Evolutionary conservation across 2,113 vertebrate species (phyloP).

Genomic region (Triplophysa dalaica): DNA sequence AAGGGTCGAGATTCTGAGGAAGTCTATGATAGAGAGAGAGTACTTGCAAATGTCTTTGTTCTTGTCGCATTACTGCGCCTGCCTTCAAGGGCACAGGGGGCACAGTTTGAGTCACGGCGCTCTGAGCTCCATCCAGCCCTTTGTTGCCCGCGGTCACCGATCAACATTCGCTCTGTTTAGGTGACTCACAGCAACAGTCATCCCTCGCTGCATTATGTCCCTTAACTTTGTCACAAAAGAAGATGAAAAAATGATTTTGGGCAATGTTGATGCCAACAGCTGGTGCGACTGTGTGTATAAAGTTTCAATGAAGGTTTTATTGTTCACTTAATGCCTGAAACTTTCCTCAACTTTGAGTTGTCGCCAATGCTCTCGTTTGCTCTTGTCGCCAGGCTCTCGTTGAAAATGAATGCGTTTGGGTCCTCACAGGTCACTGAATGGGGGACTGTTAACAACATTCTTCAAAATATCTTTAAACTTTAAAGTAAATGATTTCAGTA

Average conservation of each 20-base stretch:
- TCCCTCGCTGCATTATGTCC: not conserved
- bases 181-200: slow-evolving; percentile 33
- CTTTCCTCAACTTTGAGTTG: too few relatives aligned
- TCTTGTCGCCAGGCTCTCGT: too few relatives aligned
- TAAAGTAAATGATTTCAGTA: too few relatives aligned
- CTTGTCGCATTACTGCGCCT: slow-evolving; percentile 9
- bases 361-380: too few relatives aligned
- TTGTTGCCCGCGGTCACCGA: slow-evolving; percentile 19
- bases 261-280: too few relatives aligned
- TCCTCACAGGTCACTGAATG: too few relatives aligned
- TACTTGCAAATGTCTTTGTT: slow-evolving; percentile 20
- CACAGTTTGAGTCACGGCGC: slow-evolving; percentile 27
- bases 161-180: slow-evolving; percentile 22
- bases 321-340: too few relatives aligned
- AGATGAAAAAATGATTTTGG: not conserved
- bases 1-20: not conserved
- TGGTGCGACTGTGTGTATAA: too few relatives aligned
- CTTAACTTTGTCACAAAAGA: slow-evolving; percentile 3
- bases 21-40: not conserved
- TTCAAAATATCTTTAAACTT: too few relatives aligned
- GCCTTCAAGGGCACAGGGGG: slow-evolving; percentile 35
- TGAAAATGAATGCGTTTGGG: too few relatives aligned
- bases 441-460: too few relatives aligned
- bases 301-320: too few relatives aligned
- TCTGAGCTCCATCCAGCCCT: not conserved